Conservation (phyloP, 1,140 invertebrate genomes). For the Drosophila pachea region DNA sequence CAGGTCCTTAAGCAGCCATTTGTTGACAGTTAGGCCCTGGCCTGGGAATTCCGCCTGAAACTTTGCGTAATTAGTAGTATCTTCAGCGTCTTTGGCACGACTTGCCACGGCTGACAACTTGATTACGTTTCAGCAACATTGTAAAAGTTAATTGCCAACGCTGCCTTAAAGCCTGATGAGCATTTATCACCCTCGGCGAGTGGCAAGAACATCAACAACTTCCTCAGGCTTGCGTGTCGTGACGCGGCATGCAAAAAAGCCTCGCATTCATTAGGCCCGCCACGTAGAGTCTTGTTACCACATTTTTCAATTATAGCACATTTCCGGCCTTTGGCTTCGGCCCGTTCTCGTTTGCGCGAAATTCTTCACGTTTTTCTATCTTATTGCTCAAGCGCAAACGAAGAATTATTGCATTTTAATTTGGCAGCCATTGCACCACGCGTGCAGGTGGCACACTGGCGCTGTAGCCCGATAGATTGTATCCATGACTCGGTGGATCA, state of each 20-base stretch:
- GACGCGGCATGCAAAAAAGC: constrained; percentile 44
- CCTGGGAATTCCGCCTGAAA: constrained; percentile 59
- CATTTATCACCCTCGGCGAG: constrained; percentile 64
- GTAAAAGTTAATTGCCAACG: constrained; percentile 74
- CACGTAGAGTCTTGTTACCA: constrained; percentile 75
- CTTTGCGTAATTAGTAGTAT: constrained; percentile 69
- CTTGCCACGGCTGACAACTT: constrained; percentile 50
- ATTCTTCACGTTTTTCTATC: constrained; percentile 1
- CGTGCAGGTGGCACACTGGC: constrained; percentile 56
- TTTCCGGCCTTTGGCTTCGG: constrained; percentile 53
- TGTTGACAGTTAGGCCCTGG: constrained; percentile 57
- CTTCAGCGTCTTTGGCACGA: constrained; percentile 47
- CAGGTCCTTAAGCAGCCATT: constrained; percentile 39
- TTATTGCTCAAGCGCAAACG: constrained; percentile 49
- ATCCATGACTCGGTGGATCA: constrained; percentile 5
- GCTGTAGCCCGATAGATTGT: too few species aligned
- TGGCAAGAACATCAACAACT: constrained; percentile 27
- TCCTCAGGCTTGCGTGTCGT: constrained; percentile 45
- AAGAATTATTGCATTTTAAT: constrained; percentile 79
- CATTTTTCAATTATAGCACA: constrained; percentile 78
- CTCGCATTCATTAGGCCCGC: constrained; percentile 71
- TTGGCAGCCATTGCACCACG: constrained; percentile 51
- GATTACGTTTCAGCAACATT: constrained; percentile 77
- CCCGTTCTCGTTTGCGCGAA: constrained; percentile 28
- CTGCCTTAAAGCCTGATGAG: constrained; percentile 73